Percentiles rank a stretch among this genome's conserved stretches.
These are phyloP conservation scores for Mycalesis mineus DNA, from an alignment of 2,888 invertebrate species.

Conservation along the genomic window DNA sequence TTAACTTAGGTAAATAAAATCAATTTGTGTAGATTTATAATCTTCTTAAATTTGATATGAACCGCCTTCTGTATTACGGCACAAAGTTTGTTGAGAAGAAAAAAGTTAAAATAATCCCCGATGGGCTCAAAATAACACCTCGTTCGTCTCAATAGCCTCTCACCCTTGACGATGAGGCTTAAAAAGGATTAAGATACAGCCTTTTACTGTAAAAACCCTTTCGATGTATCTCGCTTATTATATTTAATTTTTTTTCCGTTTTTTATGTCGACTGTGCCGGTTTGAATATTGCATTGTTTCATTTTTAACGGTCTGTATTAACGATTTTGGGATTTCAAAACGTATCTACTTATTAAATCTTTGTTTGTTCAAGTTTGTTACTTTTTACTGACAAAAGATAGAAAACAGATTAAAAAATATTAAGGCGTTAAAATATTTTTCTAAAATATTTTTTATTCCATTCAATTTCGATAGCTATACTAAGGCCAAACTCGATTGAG, in stretches of 20 bases:
- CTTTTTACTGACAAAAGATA: too few species aligned
- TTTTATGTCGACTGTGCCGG: constrained; percentile 42
- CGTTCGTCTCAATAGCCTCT: constrained; percentile 53
- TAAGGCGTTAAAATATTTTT: too few species aligned
- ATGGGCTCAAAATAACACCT: constrained; percentile 70
- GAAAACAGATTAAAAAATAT: too few species aligned
- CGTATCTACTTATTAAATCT: too few species aligned
- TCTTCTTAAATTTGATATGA: constrained; percentile 45
- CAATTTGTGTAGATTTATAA: constrained; percentile 37
- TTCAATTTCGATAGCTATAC: too few species aligned
- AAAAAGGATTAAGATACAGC: constrained; percentile 75
- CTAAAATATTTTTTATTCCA: too few species aligned
- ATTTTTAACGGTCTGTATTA: neutral
- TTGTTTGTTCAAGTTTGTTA: too few species aligned
- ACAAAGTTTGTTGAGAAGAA: constrained; percentile 38
- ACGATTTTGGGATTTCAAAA: too few species aligned
- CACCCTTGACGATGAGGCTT: constrained; percentile 65
- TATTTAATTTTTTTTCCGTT: constrained; percentile 54
- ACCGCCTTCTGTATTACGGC: constrained; percentile 58
- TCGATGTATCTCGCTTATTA: constrained; percentile 60
- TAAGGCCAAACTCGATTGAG: too few species aligned
- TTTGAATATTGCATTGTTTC: constrained; percentile 33
- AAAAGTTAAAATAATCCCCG: constrained; percentile 58
- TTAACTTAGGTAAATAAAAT: constrained; percentile 3
- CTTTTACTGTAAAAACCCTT: constrained; percentile 71